Evolutionary conservation across 2,113 vertebrate genomes (phyloP).

Genomic region (Phalacrocorax aristotelis): DNA sequence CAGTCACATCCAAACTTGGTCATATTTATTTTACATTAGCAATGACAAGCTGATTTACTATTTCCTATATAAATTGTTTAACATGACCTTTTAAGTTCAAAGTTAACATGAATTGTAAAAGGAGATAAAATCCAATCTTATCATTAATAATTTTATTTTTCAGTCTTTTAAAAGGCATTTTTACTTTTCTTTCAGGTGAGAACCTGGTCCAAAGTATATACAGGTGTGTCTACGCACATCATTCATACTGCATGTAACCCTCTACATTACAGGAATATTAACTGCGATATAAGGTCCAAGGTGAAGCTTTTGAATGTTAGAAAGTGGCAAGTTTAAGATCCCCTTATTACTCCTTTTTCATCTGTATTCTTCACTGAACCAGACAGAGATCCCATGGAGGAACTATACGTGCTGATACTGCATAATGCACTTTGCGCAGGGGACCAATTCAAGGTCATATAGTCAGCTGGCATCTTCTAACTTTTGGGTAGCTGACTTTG

Average conservation of each 20-base stretch:
- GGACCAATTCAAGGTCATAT: background rate
- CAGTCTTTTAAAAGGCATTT: background rate
- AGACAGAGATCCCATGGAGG: background rate
- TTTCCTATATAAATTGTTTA: background rate
- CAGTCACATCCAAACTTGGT: background rate
- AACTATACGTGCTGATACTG: background rate
- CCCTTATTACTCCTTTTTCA: background rate
- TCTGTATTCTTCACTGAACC: conserved; percentile 9
- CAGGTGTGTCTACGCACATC: background rate
- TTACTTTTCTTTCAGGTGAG: background rate
- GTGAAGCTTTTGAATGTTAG: background rate
- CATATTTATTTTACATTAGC: background rate
- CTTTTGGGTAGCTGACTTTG: background rate
- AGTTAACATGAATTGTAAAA: background rate
- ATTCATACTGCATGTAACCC: background rate
- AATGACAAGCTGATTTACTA: background rate
- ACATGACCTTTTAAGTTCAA: background rate
- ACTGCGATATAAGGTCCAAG: background rate
- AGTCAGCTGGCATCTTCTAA: background rate
- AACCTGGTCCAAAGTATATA: background rate
- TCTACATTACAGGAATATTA: conserved; percentile 3
- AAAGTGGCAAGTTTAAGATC: conserved; percentile 9
- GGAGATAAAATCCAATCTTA: background rate
- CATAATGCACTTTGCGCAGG: background rate
- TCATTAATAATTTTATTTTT: background rate